Evolutionary conservation across 2,113 vertebrate genomes (phyloP), one percentile per base, ranked within the genome.

Genomic region (Spermophilus dauricus): DNA sequence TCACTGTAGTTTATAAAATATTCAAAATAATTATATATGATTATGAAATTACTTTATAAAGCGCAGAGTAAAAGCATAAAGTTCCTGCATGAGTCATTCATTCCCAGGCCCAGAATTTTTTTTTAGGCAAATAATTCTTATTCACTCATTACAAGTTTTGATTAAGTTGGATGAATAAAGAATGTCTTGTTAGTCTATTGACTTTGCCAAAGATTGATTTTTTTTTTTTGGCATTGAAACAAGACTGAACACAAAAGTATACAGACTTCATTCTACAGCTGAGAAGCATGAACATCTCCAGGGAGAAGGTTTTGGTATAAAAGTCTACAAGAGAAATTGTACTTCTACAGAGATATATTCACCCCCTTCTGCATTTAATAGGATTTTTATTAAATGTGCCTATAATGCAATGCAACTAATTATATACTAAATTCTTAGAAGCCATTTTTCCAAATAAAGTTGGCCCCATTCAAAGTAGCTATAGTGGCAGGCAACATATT

Each of bases 11-110:
- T 98, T 98, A 99, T 99, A 98, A 99, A 99, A 99, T 98, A 99
- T 99, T 98, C 99, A 98, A 98, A 98, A 98, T 98, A 99, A 99
- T 99, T 98, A 98, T 95, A 98, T 97, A 96, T 95, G 95, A 98
- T 98, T 98, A 97, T 98, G 88, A 98, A 98, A 98, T 98, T 98
- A 98, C 95, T 97, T 98, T 94, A 98, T 98, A 98, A 98, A 98
- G 98, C 95, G 98, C 83, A 97, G 82, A 95, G 81, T 17, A 96
- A 98, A 98, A 98, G 96, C 94, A 97, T 86, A 45, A 96, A 97
- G 58, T 93, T 95, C 61, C 61, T 96, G 63, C 22, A 97, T 97
- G 98, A 98, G 96, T 98, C 98, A 98, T 96, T 98, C 94, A 96
- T 95, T 96, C 77, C 63, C 26, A 85, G 42, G 86, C 90, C 77